A percentile compares a stretch with the other conserved stretches of the same genome.
These are phyloP conservation scores for Rhingia campestris DNA, from an alignment of 2,888 invertebrate species.

Conservation along the genomic window DNA sequence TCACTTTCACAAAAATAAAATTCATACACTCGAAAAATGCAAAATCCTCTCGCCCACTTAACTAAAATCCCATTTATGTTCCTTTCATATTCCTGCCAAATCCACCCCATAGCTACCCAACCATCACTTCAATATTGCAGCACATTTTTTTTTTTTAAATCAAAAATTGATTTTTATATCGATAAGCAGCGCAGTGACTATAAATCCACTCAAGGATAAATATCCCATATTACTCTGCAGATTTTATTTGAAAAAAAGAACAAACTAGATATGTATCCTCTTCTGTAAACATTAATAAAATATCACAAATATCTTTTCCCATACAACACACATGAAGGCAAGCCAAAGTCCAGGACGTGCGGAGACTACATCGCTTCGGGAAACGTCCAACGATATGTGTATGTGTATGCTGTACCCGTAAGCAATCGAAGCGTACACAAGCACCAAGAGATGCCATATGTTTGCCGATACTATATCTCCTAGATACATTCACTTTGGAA, in stretches of 20 bases:
- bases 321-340: constrained; percentile 22
- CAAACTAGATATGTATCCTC: constrained; percentile 50
- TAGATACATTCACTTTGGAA: constrained; percentile 52
- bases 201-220: constrained; percentile 79
- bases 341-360: constrained; percentile 52
- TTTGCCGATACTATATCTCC: constrained; percentile 37
- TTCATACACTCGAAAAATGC: constrained; percentile 27
- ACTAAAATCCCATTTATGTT: constrained; percentile 66
- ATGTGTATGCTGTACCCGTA: constrained; percentile 30
- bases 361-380: constrained; percentile 21
- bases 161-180: constrained; percentile 74
- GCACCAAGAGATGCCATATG: constrained; percentile 56
- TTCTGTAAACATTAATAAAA: constrained; percentile 74
- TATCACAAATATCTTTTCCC: constrained; percentile 68
- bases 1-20: constrained; percentile 51
- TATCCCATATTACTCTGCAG: constrained; percentile 73
- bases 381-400: constrained; percentile 35
- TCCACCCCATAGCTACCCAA: background rate
- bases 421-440: constrained; percentile 59
- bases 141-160: constrained; percentile 53
- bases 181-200: constrained; percentile 76
- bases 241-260: constrained; percentile 70
- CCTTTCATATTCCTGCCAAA: constrained; percentile 46
- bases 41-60: constrained; percentile 67
- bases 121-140: constrained; percentile 33